phyloP scores from a whole-genome alignment of 2,113 vertebrate genomes.

The Antechinus flavipes region DNA sequence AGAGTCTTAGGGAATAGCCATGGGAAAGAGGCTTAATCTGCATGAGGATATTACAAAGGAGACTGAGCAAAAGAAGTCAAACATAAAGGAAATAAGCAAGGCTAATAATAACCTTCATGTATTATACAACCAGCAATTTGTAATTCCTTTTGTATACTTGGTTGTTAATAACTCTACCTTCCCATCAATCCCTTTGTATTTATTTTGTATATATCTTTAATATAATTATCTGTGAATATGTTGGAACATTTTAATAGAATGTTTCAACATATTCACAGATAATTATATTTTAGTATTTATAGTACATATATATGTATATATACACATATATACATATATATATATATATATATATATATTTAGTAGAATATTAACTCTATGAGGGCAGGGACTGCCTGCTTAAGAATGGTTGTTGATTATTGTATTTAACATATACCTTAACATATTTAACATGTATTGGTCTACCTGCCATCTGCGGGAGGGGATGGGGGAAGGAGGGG shows the following conservation, averaged over 20 bases:
- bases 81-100: background rate
- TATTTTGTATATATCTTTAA: background rate
- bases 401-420: background rate
- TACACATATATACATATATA: no score
- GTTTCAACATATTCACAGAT: background rate
- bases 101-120: background rate
- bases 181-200: background rate
- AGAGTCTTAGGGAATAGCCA: background rate
- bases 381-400: background rate
- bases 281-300: no score
- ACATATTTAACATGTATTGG: no score
- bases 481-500: no score
- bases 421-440: no score
- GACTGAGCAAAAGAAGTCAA: background rate
- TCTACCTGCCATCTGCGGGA: no score
- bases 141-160: background rate
- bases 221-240: background rate
- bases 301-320: no score
- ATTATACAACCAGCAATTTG: background rate
- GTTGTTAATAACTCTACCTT: background rate
- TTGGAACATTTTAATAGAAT: background rate
- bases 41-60: background rate
- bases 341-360: no score
- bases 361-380: background rate
- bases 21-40: background rate